Evolutionary conservation across 1,140 invertebrate genomes (phyloP), one percentile per base, ranked within the genome.

Genomic region (Temnothorax nylanderi): DNA sequence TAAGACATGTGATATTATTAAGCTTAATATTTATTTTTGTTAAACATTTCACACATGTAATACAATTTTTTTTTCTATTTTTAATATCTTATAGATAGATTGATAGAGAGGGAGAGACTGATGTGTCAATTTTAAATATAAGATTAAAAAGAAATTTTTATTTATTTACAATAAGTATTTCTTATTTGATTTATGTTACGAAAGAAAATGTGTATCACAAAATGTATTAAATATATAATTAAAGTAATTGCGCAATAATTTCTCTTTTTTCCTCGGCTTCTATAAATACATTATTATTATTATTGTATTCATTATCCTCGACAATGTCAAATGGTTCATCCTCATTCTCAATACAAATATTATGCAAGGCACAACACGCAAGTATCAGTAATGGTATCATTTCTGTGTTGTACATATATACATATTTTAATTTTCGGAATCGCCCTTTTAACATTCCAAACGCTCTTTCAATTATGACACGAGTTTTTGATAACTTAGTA

Each of bases 391-490:
- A 49, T 7, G 67, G 44, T 32, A 71, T 49, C 44, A 71, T 71
- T 49, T 71, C 67, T 16, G 44, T 71, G 5, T 71, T 71, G 49
- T 71, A 71, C 21, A 71, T 71, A 32, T 71, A 49, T 8, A 49
- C 13, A 71, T 71, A 49, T 71, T 34, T 37, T 18, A 49, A 4
- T 49, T 71, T 71, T 18, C 65, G 10, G 5, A 71, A 54, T 54
- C 51, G 4, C 5, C 51, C 51, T 54, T 54, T 65, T 65, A 41
- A 32, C 0, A 21, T 71, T 49, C 67, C 44, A 71, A 71, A 71
- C 3, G 44, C 6, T 26, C 67, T 26, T 18, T 71, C 67, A 4
- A 71, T 71, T 5, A 32, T 49, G 8, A 71, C 21, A 49, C 67
- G 44, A 16, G 67, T 71, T 71, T 32, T 71, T 49, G 67, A 71